Evolutionary conservation across 2,888 invertebrate species (phyloP).

Genomic region (Dryocosmus kuriphilus): DNA sequence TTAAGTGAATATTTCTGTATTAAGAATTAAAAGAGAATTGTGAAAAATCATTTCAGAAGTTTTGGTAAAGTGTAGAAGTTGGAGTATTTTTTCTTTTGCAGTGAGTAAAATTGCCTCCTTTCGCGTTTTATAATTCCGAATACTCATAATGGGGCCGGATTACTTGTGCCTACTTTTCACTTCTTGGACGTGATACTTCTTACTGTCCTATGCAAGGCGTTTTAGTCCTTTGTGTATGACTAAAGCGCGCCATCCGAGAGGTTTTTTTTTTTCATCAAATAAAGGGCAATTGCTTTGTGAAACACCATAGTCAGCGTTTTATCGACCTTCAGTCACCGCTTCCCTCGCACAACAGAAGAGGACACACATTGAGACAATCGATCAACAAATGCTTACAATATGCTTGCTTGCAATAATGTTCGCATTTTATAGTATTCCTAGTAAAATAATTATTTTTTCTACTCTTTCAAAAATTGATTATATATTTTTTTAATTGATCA

Average conservation of each 20-base stretch:
- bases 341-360: neutral
- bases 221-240: constrained; percentile 56
- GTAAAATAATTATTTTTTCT: neutral
- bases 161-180: constrained; percentile 18
- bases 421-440: neutral
- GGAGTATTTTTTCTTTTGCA: too few relatives aligned
- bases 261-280: constrained; percentile 59
- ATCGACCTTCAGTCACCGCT: constrained; percentile 51
- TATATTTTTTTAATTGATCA: too few relatives aligned
- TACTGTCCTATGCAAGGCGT: constrained; percentile 44
- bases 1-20: too few relatives aligned
- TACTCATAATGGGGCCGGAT: constrained; percentile 10
- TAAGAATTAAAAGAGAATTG: too few relatives aligned
- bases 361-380: constrained; percentile 27
- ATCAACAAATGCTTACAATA: constrained; percentile 5
- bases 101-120: neutral
- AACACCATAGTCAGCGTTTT: constrained; percentile 64
- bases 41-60: too few relatives aligned
- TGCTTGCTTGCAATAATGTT: constrained; percentile 7
- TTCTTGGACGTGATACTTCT: constrained; percentile 13
- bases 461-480: too few relatives aligned
- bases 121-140: neutral
- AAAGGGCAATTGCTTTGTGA: constrained; percentile 54
- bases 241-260: constrained; percentile 59
- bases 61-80: too few relatives aligned